Conservation (phyloP, 2,888 invertebrate genomes). For the Morpho deidamia region DNA sequence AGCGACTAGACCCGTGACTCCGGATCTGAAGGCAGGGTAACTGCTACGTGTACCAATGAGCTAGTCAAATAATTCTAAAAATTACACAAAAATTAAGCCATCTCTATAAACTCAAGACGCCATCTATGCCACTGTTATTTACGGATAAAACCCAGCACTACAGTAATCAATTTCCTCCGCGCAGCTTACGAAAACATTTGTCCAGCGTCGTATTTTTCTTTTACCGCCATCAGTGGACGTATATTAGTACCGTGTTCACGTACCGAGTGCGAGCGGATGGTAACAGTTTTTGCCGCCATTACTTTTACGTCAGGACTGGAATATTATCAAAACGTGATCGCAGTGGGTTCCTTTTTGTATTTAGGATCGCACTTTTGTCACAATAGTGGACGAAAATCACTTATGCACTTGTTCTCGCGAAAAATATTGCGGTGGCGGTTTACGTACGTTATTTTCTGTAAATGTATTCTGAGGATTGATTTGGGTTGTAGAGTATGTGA, state of each 20-base stretch:
- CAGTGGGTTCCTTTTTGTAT: not conserved
- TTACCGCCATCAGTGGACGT: conserved; percentile 34
- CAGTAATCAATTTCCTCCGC: conserved; percentile 28
- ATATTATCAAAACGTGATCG: conserved; percentile 8
- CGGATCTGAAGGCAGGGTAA: not conserved
- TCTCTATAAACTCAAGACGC: too few species aligned
- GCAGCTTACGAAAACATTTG: conserved; percentile 45
- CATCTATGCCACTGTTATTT: conserved; percentile 5
- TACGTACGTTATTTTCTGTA: too few species aligned
- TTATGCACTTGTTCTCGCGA: not conserved
- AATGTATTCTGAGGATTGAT: too few species aligned
- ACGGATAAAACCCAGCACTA: conserved; percentile 19
- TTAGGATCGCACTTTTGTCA: not conserved
- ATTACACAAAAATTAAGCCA: too few species aligned
- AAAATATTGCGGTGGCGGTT: not conserved
- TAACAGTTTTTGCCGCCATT: conserved; percentile 8
- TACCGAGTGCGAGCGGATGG: conserved; percentile 23
- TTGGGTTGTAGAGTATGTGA: too few species aligned
- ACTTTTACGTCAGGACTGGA: conserved; percentile 5
- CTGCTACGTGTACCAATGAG: not conserved
- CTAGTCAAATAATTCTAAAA: conserved; percentile 12
- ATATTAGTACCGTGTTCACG: conserved; percentile 32
- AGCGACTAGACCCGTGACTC: too few species aligned
- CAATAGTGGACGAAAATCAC: not conserved
- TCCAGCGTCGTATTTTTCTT: conserved; percentile 43